Percentiles rank a stretch among this genome's conserved stretches.
phyloP scores from a whole-genome alignment of 2,888 invertebrate genomes.

The Phragmatobia fuliginosa region DNA sequence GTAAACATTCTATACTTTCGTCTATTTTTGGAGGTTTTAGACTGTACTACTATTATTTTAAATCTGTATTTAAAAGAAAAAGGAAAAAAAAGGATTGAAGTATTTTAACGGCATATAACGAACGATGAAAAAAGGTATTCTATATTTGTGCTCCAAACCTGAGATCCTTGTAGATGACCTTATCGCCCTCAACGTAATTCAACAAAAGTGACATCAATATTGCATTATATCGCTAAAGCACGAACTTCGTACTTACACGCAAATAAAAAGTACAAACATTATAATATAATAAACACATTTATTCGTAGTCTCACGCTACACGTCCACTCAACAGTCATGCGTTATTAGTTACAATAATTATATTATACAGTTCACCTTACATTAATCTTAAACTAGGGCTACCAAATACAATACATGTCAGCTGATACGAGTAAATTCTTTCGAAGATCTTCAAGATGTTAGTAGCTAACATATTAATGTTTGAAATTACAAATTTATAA shows the following conservation, averaged over 20 bases:
- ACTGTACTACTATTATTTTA: too few relatives aligned
- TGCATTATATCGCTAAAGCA: constrained; percentile 39
- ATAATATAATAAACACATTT: constrained; percentile 81
- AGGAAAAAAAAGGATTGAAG: neutral
- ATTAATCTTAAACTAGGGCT: constrained; percentile 39
- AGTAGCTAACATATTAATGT: constrained; percentile 29
- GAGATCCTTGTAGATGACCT: constrained; percentile 27
- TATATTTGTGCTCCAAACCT: constrained; percentile 25
- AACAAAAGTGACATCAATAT: constrained; percentile 37
- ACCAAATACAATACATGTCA: constrained; percentile 34
- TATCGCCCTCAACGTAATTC: constrained; percentile 27
- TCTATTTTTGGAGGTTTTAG: neutral
- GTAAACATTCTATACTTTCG: neutral
- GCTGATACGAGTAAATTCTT: constrained; percentile 24
- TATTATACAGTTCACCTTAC: constrained; percentile 52
- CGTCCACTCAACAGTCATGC: constrained; percentile 70
- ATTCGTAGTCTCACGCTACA: constrained; percentile 73
- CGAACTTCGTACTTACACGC: constrained; percentile 48
- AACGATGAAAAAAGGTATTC: neutral
- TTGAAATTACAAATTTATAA: constrained; percentile 46
- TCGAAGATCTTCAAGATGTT: constrained; percentile 26
- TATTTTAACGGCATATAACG: neutral
- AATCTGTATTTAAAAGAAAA: neutral
- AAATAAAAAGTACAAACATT: constrained; percentile 73
- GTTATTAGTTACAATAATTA: constrained; percentile 67